A percentile compares a stretch with the other conserved stretches of the same genome.
These are phyloP conservation scores for Datnioides undecimradiatus DNA, from an alignment of 2,113 vertebrate genomes.

Conservation along the genomic window DNA sequence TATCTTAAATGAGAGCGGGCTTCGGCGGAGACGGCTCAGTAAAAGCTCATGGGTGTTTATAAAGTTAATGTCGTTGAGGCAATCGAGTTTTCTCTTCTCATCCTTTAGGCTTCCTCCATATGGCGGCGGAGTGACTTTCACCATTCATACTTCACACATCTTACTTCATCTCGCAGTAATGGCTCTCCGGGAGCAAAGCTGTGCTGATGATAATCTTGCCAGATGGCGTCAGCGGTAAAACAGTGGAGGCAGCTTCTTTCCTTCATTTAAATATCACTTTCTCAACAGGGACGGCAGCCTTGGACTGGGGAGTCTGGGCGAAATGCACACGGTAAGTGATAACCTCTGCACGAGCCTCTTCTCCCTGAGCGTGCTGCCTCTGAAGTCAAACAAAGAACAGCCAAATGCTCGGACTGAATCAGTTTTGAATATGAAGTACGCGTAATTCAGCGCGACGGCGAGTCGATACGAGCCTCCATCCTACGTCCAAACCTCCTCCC, in stretches of 20 bases:
- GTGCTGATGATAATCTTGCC: conserved; percentile 65
- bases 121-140: conserved; percentile 64
- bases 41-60: conserved; percentile 51
- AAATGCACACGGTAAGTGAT: conserved; percentile 8
- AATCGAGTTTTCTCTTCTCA: conserved; percentile 44
- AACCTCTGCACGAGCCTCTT: not conserved
- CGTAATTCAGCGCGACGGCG: not conserved
- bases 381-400: not conserved
- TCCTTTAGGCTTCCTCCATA: conserved; percentile 65
- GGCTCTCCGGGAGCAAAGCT: conserved; percentile 65
- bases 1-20: conserved; percentile 14
- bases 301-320: not conserved
- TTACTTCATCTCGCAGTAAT: conserved; percentile 67
- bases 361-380: not conserved
- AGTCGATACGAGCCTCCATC: conserved; percentile 2
- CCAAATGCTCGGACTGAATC: not conserved
- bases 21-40: conserved; percentile 1
- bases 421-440: not conserved
- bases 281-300: conserved; percentile 33
- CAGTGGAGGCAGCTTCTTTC: conserved; percentile 49
- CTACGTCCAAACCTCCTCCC: not conserved
- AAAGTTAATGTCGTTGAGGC: conserved; percentile 51
- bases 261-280: conserved; percentile 63
- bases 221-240: conserved; percentile 68
- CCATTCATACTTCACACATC: conserved; percentile 58